Conservation (phyloP, 1,140 invertebrate genomes). For the Drosophila orosa region DNA sequence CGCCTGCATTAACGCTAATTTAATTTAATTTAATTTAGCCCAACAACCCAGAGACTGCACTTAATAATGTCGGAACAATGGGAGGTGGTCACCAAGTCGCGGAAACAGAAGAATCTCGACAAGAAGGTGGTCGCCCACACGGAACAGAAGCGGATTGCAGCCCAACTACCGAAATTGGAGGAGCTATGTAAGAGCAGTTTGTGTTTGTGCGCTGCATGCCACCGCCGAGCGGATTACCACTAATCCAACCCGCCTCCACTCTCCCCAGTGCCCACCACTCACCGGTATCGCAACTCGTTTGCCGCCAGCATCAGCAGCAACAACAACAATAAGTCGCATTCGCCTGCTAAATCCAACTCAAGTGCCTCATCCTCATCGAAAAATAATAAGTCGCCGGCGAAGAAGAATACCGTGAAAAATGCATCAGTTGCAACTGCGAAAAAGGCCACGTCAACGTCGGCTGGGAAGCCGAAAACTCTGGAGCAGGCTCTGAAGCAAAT, state of each 20-base stretch:
- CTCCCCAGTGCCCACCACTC: constrained; percentile 59
- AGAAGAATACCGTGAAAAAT: constrained; percentile 38
- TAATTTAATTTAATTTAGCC: constrained; percentile 33
- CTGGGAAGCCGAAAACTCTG: constrained; percentile 87
- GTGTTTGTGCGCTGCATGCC: constrained; percentile 7
- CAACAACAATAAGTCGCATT: constrained; percentile 83
- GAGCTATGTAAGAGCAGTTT: constrained; percentile 86
- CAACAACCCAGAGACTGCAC: constrained; percentile 14
- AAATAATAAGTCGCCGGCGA: constrained; percentile 84
- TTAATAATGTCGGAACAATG: constrained; percentile 85
- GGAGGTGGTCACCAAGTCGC: constrained; percentile 91
- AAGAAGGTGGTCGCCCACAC: constrained; percentile 82
- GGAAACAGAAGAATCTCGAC: constrained; percentile 87
- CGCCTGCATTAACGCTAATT: constrained; percentile 38
- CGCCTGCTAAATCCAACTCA: constrained; percentile 75
- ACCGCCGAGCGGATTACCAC: constrained; percentile 8
- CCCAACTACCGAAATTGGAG: constrained; percentile 87
- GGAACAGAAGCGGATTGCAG: constrained; percentile 86
- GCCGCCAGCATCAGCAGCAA: constrained; percentile 59
- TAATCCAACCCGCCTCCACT: constrained; percentile 8
- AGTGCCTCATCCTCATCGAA: constrained; percentile 47
- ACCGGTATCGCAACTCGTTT: constrained; percentile 67
- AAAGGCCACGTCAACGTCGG: constrained; percentile 38
- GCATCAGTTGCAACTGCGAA: constrained; percentile 9
- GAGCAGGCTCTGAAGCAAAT: constrained; percentile 86